Evolutionary conservation across 2,888 invertebrate genomes (phyloP), one percentile per base, ranked within the genome.

Genomic region (Polydesmus complanatus): DNA sequence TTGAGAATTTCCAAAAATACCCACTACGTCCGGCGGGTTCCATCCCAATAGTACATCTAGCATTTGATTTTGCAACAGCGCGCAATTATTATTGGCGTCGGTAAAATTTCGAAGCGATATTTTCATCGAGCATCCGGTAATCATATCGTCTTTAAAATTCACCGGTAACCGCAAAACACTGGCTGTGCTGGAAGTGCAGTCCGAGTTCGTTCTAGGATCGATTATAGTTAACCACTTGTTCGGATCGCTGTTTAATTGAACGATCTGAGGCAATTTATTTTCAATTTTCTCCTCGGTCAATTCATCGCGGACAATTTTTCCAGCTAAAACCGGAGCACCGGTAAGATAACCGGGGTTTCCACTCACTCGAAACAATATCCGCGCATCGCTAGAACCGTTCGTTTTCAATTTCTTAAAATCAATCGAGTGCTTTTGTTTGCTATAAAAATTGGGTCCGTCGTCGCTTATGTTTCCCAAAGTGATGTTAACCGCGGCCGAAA

Each of bases 281-380:
- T 49, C 25, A 5, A n/a, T 25, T 2, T 27, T 48, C 2, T 22
- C 50, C 5, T 58, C 58, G 19, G 48, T 25, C 3, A 49, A n/a
- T 19, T 59, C 47, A 1, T 25, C 5, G 21, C 18, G 3, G 3
- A 61, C 27, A 2, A 56, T 19, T 21, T 61, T 61, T 5, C 61
- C 61, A 26, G 61, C 61, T 8, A 61, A 27, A 26, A 61, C 21
- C 3, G 48, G 48, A 5, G n/a, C 18, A 47, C 61, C 61, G 3
- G 49, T 27, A 21, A 26, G 23, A 51, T 61, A 61, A 18, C 61
- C 61, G 3, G 61, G 61, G 37, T 61, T 61, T 1, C 61, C 61
- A 50, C 61, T 61, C 27, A 22, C 8, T 21, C 27, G 48, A 19
- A 3, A 25, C 19, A 25, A 18, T 53, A n/a, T 23, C 14, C 14